phyloP scores from a whole-genome alignment of 2,888 invertebrate species.

The Psylliodes chrysocephalus region DNA sequence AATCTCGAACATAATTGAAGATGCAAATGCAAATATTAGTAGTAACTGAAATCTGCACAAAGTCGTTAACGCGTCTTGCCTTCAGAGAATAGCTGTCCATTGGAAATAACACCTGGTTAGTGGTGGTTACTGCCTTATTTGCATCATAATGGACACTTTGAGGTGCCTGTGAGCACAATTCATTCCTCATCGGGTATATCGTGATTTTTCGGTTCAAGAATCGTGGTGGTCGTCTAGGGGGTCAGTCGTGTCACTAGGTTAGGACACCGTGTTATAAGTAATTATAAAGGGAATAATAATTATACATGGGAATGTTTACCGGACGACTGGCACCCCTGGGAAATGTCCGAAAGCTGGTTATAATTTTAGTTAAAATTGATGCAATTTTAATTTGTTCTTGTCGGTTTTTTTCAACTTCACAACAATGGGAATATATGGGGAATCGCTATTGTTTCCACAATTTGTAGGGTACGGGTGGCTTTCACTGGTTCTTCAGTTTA shows the following conservation, averaged over 20 bases:
- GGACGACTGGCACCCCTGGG: constrained; percentile 44
- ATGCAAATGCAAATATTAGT: constrained; percentile 57
- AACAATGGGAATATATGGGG: too few species aligned
- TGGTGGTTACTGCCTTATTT: constrained; percentile 60
- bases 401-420: too few species aligned
- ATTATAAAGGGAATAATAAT: constrained; percentile 61
- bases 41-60: constrained; percentile 58
- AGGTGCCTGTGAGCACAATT: constrained; percentile 43
- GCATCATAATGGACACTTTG: constrained; percentile 59
- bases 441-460: too few species aligned
- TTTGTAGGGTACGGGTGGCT: too few species aligned
- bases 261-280: constrained; percentile 55
- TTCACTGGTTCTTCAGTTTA: too few species aligned
- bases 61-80: constrained; percentile 62
- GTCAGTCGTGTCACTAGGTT: constrained; percentile 59
- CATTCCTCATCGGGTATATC: constrained; percentile 39
- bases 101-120: constrained; percentile 61
- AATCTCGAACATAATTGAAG: constrained; percentile 51
- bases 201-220: constrained; percentile 33
- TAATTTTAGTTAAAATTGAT: background rate
- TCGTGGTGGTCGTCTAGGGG: constrained; percentile 50
- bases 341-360: constrained; percentile 22
- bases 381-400: too few species aligned
- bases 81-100: constrained; percentile 60
- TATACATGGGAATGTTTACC: constrained; percentile 46